phyloP scores from a whole-genome alignment of 2,113 vertebrate species.

The Panurus biarmicus region DNA sequence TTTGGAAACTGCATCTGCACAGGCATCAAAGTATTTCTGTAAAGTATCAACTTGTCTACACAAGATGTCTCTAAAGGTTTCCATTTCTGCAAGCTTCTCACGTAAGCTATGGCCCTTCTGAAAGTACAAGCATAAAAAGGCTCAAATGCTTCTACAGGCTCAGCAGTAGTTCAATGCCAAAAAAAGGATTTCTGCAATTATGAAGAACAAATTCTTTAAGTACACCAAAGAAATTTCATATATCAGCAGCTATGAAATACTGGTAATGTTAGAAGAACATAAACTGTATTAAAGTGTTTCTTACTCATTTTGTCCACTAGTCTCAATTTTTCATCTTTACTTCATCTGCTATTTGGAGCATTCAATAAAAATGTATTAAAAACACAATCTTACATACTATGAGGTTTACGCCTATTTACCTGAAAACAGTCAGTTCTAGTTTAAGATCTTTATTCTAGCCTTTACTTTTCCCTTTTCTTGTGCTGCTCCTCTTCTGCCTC shows the following conservation, averaged over 20 bases:
- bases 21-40: conserved; percentile 77
- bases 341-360: not conserved
- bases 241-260: not conserved
- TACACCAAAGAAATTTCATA: not conserved
- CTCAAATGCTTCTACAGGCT: not conserved
- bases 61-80: conserved; percentile 93
- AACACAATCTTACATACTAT: not conserved
- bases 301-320: not conserved
- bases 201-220: not conserved
- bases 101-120: conserved; percentile 91
- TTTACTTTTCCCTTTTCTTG: not conserved
- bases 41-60: conserved; percentile 79
- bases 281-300: not conserved
- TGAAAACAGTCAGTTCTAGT: not conserved
- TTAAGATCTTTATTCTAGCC: not conserved
- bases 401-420: not conserved
- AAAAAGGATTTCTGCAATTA: not conserved
- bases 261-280: not conserved
- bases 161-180: not conserved
- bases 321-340: not conserved
- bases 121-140: conserved; percentile 23
- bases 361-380: not conserved
- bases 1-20: conserved; percentile 85
- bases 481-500: not conserved
- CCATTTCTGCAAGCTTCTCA: conserved; percentile 95